Conservation (phyloP, 2,888 invertebrate species). For the Ichneumon xanthorius region DNA sequence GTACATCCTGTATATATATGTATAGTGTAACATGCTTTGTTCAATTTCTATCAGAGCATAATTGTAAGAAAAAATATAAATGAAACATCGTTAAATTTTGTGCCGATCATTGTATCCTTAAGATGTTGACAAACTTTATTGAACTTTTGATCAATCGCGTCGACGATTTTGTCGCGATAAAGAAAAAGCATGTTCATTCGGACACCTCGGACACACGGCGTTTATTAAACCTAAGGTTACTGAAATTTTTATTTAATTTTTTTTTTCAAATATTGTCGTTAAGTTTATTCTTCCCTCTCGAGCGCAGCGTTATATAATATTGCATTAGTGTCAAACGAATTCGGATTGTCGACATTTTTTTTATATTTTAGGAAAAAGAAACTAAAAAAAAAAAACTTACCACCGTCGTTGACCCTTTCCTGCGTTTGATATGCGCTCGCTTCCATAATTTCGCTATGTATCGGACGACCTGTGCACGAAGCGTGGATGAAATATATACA, state of each 20-base stretch:
- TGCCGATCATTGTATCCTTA: neutral
- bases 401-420: conserved; percentile 76
- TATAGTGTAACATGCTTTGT: conserved; percentile 25
- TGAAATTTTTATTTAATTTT: conserved; percentile 43
- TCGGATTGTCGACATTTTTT: conserved; percentile 2
- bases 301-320: conserved; percentile 56
- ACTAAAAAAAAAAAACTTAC: conserved; percentile 66
- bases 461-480: conserved; percentile 56
- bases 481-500: conserved; percentile 40
- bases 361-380: conserved; percentile 1
- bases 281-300: conserved; percentile 22
- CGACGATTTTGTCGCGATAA: neutral
- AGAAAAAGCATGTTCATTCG: conserved; percentile 14
- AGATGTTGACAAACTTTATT: neutral
- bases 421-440: conserved; percentile 70
- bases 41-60: conserved; percentile 1
- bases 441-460: conserved; percentile 76
- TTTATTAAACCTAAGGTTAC: conserved; percentile 70
- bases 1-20: conserved; percentile 15
- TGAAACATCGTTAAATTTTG: neutral
- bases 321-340: conserved; percentile 38
- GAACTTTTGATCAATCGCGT: neutral
- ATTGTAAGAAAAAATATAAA: conserved; percentile 3
- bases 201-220: neutral
- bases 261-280: conserved; percentile 29